Conservation (phyloP, 1,140 invertebrate genomes). For the Diprion similis region DNA sequence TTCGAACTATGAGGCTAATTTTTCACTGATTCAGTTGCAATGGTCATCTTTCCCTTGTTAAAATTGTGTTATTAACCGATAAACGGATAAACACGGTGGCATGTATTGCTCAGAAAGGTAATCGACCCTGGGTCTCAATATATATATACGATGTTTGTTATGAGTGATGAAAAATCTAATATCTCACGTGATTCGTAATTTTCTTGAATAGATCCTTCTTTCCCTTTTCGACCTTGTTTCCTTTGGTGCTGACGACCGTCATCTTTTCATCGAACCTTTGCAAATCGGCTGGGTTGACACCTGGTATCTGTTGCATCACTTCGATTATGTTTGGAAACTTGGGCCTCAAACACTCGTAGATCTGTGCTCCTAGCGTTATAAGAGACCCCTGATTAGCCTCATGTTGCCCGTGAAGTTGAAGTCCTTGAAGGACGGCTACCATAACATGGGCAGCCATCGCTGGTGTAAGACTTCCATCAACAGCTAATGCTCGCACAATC, state of each 20-base stretch:
- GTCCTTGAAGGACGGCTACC: constrained; percentile 75
- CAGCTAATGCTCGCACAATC: constrained; percentile 67
- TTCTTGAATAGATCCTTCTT: constrained; percentile 92
- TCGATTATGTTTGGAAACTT: constrained; percentile 73
- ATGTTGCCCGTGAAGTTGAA: constrained; percentile 84
- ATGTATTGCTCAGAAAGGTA: too few species aligned
- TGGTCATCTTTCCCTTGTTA: too few species aligned
- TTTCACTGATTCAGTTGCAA: too few species aligned
- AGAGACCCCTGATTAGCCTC: constrained; percentile 80
- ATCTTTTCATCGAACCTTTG: constrained; percentile 87
- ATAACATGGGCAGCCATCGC: constrained; percentile 75
- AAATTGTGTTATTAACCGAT: too few species aligned
- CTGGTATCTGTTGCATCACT: constrained; percentile 78
- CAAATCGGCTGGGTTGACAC: constrained; percentile 76
- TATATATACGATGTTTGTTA: too few species aligned
- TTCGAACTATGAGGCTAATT: too few species aligned
- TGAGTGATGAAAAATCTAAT: neutral
- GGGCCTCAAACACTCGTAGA: constrained; percentile 82
- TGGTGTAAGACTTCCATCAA: constrained; percentile 67
- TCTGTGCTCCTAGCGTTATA: constrained; percentile 74
- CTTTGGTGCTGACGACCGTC: constrained; percentile 70
- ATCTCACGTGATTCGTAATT: constrained; percentile 78
- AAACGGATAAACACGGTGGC: too few species aligned
- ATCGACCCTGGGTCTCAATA: too few species aligned
- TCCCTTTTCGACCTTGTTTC: constrained; percentile 83